Percentiles rank a stretch among this genome's conserved stretches.
These are phyloP conservation scores for Ecliptopera silaceata DNA, from an alignment of 2,888 invertebrate genomes.

Conservation along the genomic window DNA sequence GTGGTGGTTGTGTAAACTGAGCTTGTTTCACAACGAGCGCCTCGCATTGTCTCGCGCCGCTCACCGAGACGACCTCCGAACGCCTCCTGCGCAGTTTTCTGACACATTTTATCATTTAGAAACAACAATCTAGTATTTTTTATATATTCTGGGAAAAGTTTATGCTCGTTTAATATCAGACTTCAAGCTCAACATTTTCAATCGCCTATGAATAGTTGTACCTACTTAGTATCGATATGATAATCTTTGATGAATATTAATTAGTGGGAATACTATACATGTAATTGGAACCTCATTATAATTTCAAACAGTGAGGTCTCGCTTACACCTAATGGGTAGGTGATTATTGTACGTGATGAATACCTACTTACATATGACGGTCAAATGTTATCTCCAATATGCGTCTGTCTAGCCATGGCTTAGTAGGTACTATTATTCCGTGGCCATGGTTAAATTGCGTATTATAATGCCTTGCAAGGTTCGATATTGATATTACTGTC, in stretches of 20 bases:
- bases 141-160: conserved; percentile 22
- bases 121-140: conserved; percentile 25
- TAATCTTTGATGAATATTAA: conserved; percentile 11
- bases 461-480: conserved; percentile 13
- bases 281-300: conserved; percentile 7
- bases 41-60: conserved; percentile 81
- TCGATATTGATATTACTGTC: conserved; percentile 15
- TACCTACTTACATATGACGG: conserved; percentile 37
- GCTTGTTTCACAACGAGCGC: conserved; percentile 76
- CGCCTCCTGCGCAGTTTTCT: conserved; percentile 58
- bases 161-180: not conserved
- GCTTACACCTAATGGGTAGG: conserved; percentile 27
- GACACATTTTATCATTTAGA: conserved; percentile 54
- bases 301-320: conserved; percentile 41
- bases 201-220: not conserved
- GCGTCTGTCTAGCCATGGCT: conserved; percentile 12
- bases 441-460: conserved; percentile 27
- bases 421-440: conserved; percentile 12
- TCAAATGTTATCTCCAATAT: conserved; percentile 44
- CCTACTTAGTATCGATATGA: not conserved
- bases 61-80: conserved; percentile 78
- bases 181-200: not conserved
- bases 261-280: not conserved
- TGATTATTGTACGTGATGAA: conserved; percentile 33
- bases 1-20: conserved; percentile 70